Conservation (phyloP, 2,888 invertebrate genomes). For the Drosophila incognita region DNA sequence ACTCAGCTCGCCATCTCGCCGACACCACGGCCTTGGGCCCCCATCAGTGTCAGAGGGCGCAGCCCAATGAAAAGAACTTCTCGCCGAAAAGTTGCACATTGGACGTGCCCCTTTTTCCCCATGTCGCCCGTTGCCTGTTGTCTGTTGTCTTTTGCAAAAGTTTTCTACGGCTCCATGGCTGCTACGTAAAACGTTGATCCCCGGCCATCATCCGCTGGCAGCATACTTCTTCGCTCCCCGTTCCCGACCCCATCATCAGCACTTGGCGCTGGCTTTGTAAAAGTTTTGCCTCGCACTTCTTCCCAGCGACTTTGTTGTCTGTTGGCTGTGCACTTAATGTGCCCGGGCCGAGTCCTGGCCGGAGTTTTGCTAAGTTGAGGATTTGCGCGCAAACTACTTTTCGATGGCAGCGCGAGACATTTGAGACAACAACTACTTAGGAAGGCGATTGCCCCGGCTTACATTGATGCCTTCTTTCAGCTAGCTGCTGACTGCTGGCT, state of each 20-base stretch:
- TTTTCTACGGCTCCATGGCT: conserved; percentile 64
- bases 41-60: conserved; percentile 72
- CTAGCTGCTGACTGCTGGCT: conserved; percentile 20
- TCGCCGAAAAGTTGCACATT: conserved; percentile 76
- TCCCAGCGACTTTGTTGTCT: conserved; percentile 59
- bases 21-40: conserved; percentile 34
- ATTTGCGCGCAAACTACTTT: conserved; percentile 82
- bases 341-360: conserved; percentile 36
- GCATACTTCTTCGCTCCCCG: conserved; percentile 15
- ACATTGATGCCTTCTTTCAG: conserved; percentile 25
- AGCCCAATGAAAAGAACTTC: conserved; percentile 77
- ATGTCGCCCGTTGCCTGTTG: conserved; percentile 1
- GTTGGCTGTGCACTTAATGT: conserved; percentile 75
- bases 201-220: conserved; percentile 78
- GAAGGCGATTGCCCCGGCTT: conserved; percentile 82
- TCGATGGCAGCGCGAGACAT: conserved; percentile 66
- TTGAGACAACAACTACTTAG: conserved; percentile 82
- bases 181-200: conserved; percentile 81
- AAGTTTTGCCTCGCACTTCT: conserved; percentile 64
- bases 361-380: conserved; percentile 78
- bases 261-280: conserved; percentile 65
- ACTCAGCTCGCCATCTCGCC: conserved; percentile 5
- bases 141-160: conserved; percentile 56
- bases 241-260: conserved; percentile 6
- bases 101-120: neutral